Conservation (phyloP, 2,888 invertebrate genomes). For the Diogma glabrata region DNA sequence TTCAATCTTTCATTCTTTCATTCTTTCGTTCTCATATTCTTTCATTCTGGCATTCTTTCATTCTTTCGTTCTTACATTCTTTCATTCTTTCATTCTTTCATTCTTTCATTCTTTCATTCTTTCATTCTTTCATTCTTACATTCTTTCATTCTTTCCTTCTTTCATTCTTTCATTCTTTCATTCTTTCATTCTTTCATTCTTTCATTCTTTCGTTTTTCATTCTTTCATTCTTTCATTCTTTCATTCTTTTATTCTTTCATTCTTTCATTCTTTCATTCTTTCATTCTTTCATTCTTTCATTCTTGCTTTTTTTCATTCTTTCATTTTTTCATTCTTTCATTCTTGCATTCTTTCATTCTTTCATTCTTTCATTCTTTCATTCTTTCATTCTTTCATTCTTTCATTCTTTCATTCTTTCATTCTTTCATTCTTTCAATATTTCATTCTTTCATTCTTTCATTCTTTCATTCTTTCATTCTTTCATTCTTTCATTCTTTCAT, state of each 20-base stretch:
- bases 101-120: background rate
- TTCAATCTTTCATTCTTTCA: background rate
- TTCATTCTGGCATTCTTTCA: background rate
- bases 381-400: background rate
- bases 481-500: background rate
- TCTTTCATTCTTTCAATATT: background rate
- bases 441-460: background rate
- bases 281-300: background rate
- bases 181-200: background rate
- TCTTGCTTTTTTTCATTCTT: background rate
- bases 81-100: background rate
- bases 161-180: background rate
- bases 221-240: background rate
- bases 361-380: background rate
- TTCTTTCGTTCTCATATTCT: background rate
- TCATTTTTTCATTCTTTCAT: background rate
- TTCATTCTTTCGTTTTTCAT: background rate
- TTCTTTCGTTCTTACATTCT: background rate
- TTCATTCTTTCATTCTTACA: background rate
- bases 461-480: background rate
- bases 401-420: background rate
- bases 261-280: background rate
- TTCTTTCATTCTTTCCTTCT: background rate
- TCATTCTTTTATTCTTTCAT: background rate
- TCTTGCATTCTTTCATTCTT: background rate